Base-by-base conservation (phyloP, 2,113 vertebrate genomes). In the Indicator maculatus region DNA sequence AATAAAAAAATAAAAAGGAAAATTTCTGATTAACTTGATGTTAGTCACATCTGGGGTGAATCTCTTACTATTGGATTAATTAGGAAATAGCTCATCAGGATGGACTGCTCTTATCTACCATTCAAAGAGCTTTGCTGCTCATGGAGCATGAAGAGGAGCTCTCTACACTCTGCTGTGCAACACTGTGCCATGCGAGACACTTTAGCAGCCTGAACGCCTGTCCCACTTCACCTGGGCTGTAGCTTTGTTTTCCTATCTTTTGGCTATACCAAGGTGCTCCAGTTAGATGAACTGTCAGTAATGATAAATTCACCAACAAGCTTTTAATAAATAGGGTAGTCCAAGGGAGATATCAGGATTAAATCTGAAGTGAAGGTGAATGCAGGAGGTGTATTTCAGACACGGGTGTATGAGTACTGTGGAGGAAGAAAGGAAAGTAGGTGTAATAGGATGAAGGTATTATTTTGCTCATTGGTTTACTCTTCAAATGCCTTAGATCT, bases 151-250 rank as follows among this genome's bases (percentile, higher is more conserved):
- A 31, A n/a, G 64, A 17, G 0, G 11, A 72, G 44, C 41, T 66
- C 45, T 45, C 23, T 7, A 2, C 18, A 31, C n/a, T 21, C 2
- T 1, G 1, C 21, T 18, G 16, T 71, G 28, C 11, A 7, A 26
- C 24, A 2, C 41, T 7, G 1, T 8, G 36, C 36, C 24, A 27
- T 2, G 17, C 7, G 5, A 70, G 19, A 4, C 19, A 0, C 33
- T 58, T 21, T 23, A 8, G 60, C 5, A 15, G n/a, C 60, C 39
- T 8, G 10, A 30, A 2, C 47, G 11, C 23, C 30, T 15, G 21
- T 2, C 39, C 39, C 6, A 0, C 60, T 18, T 60, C 33, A 50
- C 39, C 13, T 4, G 3, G 16, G 31, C 28, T 69, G 64, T 59
- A 21, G 41, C 41, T 63, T 33, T 23, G 17, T 24, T 26, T 14